Evolutionary conservation across 2,888 invertebrate genomes (phyloP), one percentile per base, ranked within the genome.

Genomic region (Drosophila subquinaria): DNA sequence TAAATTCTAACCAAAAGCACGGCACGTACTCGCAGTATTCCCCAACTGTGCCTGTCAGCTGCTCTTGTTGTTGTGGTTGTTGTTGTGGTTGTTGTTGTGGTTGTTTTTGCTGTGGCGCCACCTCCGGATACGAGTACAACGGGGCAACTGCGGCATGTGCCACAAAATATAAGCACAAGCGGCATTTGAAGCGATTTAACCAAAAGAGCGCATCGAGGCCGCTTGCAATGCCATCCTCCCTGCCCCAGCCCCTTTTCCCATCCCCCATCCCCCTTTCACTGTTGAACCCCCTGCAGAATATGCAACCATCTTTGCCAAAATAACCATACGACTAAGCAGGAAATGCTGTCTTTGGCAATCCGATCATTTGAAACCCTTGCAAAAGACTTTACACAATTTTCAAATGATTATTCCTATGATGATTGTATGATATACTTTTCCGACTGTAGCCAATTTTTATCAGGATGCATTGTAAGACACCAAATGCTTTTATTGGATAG

Each of bases 1-100:
- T 78, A 78, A 79, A 72, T 75, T 75, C 72, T 71, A 79, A 75
- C 62, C 78, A 75, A 42, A 72, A 65, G 65, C 72, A 69, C 53
- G 63, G 68, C 79, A 78, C 79, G 79, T 78, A 74, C 72, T 63
- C 73, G 67, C 66, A 61, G 79, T 78, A 78, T 79, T 79, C 78
- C 81, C 79, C 78, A 80, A 69, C 75, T 77, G 81, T 66, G 75
- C 71, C 74, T 80, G 79, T 77, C 81, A 79, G 81, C 68, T 76
- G 73, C 57, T 61, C 42, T 35, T 42, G 17, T 52, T 62, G 13
- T 40, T 51, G 5, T 13, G 11, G 11, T 20, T 42, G 17, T 30
- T 40, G 27, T 23, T 42, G 23, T 52, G n/a, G n/a, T n/a, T 61
- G 13, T 40, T 51, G 5, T 3, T 20, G 13, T 20, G 43, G 23